Base-by-base conservation (phyloP, 2,888 invertebrate genomes). In the Nomada hirtipes region DNA sequence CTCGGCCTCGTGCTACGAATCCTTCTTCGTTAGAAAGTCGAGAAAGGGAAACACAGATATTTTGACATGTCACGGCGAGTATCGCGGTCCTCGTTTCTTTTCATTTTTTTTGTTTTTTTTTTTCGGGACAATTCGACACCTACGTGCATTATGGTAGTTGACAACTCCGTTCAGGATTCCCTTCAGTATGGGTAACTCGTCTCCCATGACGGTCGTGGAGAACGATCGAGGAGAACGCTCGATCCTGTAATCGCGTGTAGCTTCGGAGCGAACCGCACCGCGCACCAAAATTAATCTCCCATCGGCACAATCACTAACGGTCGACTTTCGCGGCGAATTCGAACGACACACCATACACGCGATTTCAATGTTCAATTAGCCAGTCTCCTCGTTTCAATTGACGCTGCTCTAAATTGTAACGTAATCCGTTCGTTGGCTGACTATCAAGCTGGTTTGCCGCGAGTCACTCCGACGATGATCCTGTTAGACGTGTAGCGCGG, bases 111-210 rank as follows among this genome's bases (percentile, higher is more conserved):
- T 89, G 0, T 47, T 15, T 15, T 4, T 47, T 11, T 47, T 47
- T 47, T 3, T 15, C 15, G 47, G 47, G 1, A 10, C 44, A n/a
- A 47, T 18, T 7, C 29, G 92, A 95, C 95, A 98, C 98, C 95
- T 97, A 98, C 98, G 98, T 95, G 98, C 98, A 96, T 98, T 98
- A 94, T 98, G 98, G 94, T 98, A 98, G 94, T 97, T 97, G 94
- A 97, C 97, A 93, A 97, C 97, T 93, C 98, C 98, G 94, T 98
- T 98, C 91, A 98, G 96, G 94, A 98, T 98, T 93, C 97, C 97
- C 94, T 98, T 98, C 87, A 98, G 96, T 93, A 98, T 98, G 91
- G 98, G 98, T 94, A 98, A 95, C 95, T 98, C 97, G 95, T 98
- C 97, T 94, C 96, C 97, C 97, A 98, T 97, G 95, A 95, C 95